Evolutionary conservation across 2,888 invertebrate genomes (phyloP).

Genomic region (Ormyrus rosae): DNA sequence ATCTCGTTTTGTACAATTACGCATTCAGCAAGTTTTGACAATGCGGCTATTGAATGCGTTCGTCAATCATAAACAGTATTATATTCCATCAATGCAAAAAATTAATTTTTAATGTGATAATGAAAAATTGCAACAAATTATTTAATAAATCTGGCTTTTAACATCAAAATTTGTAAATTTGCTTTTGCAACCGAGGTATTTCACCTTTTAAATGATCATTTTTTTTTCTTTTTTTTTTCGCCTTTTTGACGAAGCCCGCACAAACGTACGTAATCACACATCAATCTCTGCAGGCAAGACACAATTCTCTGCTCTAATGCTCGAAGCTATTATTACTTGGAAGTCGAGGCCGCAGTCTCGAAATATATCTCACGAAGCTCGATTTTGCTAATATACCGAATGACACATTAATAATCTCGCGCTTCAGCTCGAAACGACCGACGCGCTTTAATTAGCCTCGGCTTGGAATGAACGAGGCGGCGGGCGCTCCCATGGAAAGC

Average conservation of each 20-base stretch:
- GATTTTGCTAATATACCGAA: slow-evolving; percentile 2
- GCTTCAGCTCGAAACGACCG: neutral
- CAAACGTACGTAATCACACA: no score
- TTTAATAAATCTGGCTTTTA: no score
- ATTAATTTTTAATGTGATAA: no score
- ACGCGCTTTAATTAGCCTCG: slow-evolving; percentile 28
- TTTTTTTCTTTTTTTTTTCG: no score
- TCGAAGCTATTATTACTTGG: neutral
- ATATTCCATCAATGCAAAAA: neutral
- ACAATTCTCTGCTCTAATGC: no score
- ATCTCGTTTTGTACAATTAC: neutral
- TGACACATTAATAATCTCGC: slow-evolving; percentile 32
- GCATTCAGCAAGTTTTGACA: neutral
- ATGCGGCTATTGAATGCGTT: neutral
- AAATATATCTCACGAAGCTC: neutral
- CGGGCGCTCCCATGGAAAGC: slow-evolving; percentile 11
- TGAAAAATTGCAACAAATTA: no score
- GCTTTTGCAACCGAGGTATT: no score
- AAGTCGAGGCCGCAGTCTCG: neutral
- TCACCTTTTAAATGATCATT: no score
- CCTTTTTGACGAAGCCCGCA: no score
- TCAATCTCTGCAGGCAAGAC: no score
- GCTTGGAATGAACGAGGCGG: neutral
- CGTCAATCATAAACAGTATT: neutral
- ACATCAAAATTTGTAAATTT: no score